Conservation (phyloP, 2,113 vertebrate species). For the Rousettus leschenaultii region DNA sequence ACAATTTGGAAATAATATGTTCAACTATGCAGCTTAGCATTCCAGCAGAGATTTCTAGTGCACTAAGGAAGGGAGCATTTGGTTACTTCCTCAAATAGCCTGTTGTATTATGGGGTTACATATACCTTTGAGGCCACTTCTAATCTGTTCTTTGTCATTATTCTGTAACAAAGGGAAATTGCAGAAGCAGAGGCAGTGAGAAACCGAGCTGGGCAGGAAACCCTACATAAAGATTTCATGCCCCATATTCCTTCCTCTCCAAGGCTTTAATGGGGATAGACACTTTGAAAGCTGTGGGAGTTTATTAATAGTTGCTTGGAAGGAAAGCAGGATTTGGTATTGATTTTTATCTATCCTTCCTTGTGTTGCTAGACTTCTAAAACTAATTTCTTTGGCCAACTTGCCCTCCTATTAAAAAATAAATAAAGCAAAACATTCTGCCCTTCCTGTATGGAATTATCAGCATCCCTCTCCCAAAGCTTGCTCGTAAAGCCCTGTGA, state of each 20-base stretch:
- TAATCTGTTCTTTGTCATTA: not conserved
- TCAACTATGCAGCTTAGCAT: not conserved
- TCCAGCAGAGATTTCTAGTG: not conserved
- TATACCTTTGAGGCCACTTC: not conserved
- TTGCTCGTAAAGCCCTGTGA: slow-evolving; percentile 45
- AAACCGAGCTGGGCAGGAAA: not conserved
- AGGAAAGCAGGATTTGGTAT: slow-evolving; percentile 40
- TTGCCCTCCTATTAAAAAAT: slow-evolving; percentile 47
- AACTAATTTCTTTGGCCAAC: slow-evolving; percentile 44
- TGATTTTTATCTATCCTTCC: slow-evolving; percentile 44
- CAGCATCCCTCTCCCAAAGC: slow-evolving; percentile 47
- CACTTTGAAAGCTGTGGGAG: not conserved
- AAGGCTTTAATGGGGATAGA: not conserved
- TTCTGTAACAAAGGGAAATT: not conserved
- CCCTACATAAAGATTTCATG: not conserved
- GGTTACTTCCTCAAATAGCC: not conserved
- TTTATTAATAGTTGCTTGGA: slow-evolving; percentile 54
- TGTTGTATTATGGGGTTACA: not conserved
- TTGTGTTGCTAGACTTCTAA: slow-evolving; percentile 35
- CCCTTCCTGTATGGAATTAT: not conserved
- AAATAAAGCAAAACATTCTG: slow-evolving; percentile 36
- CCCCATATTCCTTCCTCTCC: not conserved
- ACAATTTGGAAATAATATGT: not conserved
- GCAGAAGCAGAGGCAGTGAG: not conserved
- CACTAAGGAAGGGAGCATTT: not conserved